Conservation (phyloP, 2,888 invertebrate genomes). For the Lithophane ornitopus region DNA sequence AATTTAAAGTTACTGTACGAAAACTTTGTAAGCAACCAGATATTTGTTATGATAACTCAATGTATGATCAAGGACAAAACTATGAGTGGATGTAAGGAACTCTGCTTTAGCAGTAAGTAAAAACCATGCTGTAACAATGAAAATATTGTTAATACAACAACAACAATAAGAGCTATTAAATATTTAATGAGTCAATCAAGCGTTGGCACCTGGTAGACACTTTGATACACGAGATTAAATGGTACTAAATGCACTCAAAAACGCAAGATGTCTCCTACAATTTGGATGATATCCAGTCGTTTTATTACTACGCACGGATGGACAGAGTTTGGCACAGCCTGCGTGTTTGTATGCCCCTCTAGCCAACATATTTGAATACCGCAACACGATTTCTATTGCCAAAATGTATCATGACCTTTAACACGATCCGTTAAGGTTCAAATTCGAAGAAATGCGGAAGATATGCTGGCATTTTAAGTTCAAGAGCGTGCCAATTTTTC, state of each 20-base stretch:
- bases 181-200: not conserved
- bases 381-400: conserved; percentile 48
- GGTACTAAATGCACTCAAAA: conserved; percentile 64
- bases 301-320: conserved; percentile 77
- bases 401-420: conserved; percentile 59
- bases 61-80: not conserved
- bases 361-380: conserved; percentile 69
- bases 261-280: conserved; percentile 65
- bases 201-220: not conserved
- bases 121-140: not conserved
- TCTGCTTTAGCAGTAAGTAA: not conserved
- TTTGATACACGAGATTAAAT: conserved; percentile 16
- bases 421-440: conserved; percentile 63
- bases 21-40: conserved; percentile 14
- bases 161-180: not conserved
- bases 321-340: conserved; percentile 76
- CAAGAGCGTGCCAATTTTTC: conserved; percentile 72
- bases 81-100: not conserved
- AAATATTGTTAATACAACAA: not conserved
- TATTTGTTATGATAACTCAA: conserved; percentile 7
- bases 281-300: conserved; percentile 78
- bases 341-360: conserved; percentile 68
- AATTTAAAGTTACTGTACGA: conserved; percentile 46
- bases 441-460: conserved; percentile 50
- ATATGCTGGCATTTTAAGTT: conserved; percentile 54